These are phyloP conservation scores for Apodemia mormo DNA, from an alignment of 2,888 invertebrate species.

Conservation along the genomic window DNA sequence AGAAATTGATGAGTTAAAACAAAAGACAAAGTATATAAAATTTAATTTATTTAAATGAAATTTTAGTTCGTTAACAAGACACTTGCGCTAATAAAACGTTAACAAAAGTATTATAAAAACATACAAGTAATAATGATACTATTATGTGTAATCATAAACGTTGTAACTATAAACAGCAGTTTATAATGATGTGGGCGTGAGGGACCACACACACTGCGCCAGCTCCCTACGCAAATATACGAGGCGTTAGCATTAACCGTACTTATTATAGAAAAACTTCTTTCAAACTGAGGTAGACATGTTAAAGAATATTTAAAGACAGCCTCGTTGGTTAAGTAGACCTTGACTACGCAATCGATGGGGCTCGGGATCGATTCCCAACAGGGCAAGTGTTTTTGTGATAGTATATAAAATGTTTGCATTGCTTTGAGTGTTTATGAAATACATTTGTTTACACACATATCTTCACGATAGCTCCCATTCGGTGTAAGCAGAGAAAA, in stretches of 20 bases:
- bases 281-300: not conserved
- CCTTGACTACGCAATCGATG: no score
- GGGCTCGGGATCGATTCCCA: no score
- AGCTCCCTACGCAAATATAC: constrained; percentile 65
- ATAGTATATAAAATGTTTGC: no score
- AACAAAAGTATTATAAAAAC: constrained; percentile 8
- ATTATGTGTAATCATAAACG: constrained; percentile 16
- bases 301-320: not conserved
- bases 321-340: no score
- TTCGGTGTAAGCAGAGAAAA: no score
- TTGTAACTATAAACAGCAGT: constrained; percentile 18
- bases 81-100: not conserved
- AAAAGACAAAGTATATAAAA: no score
- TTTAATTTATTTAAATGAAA: not conserved
- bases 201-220: constrained; percentile 69
- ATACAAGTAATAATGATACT: constrained; percentile 15
- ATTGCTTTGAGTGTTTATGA: no score
- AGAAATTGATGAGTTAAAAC: no score
- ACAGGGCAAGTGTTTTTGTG: no score
- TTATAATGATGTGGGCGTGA: constrained; percentile 39
- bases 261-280: constrained; percentile 38
- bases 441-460: no score
- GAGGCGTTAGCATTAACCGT: constrained; percentile 55
- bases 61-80: not conserved
- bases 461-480: no score